Evolutionary conservation across 2,113 vertebrate genomes (phyloP).

Genomic region (human): GRCh38 chr3:27406001-27406500

Average conservation of each 20-base stretch:
- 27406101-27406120: neutral
- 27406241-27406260: neutral
- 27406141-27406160: neutral
- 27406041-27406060: neutral
- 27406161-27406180: neutral
- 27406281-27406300: neutral
- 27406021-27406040: neutral
- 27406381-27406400: neutral
- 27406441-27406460: neutral
- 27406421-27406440: neutral
- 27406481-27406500: neutral
- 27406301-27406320: neutral
- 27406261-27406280: neutral
- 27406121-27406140: neutral
- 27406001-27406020: neutral
- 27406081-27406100: neutral
- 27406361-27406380: neutral
- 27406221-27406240: neutral
- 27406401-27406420: neutral
- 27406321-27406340: neutral
- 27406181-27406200: rapidly evolving
- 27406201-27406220: neutral
- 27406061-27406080: neutral
- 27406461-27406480: neutral
- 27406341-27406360: neutral